phyloP scores from a whole-genome alignment of 2,797 vertebrate genomes.

The Distichodus sexfasciatus region DNA sequence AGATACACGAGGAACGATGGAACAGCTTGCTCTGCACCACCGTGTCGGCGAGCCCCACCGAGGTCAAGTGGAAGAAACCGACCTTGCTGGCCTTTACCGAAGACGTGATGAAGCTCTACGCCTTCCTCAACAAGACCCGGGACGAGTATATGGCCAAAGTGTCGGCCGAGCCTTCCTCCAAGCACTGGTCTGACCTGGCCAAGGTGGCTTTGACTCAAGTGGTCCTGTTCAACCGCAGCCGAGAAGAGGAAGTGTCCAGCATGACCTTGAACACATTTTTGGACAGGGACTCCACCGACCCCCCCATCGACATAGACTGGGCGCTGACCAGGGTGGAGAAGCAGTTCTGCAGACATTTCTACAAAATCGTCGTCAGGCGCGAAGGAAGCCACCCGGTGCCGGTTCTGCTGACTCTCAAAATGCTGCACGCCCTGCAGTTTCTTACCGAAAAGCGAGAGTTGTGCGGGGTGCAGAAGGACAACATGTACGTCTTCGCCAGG shows the following conservation, averaged over 20 bases:
- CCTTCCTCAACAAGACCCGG: slow-evolving; percentile 25
- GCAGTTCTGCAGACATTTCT: slow-evolving; percentile 38
- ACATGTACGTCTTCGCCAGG: slow-evolving; percentile 42
- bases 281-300: slow-evolving; percentile 31
- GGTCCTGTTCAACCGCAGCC: slow-evolving; percentile 39
- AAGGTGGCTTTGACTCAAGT: slow-evolving; percentile 33
- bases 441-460: slow-evolving; percentile 37
- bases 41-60: slow-evolving; percentile 2
- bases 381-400: slow-evolving; percentile 24
- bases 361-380: slow-evolving; percentile 36
- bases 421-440: slow-evolving; percentile 37
- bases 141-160: slow-evolving; percentile 14
- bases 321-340: slow-evolving; percentile 41
- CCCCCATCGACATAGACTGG: slow-evolving; percentile 41
- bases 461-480: slow-evolving; percentile 43
- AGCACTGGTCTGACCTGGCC: slow-evolving; percentile 36
- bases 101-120: slow-evolving; percentile 36
- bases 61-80: slow-evolving; percentile 23
- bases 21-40: slow-evolving; percentile 33
- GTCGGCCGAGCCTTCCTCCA: slow-evolving; percentile 16
- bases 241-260: slow-evolving; percentile 31
- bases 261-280: slow-evolving; percentile 32
- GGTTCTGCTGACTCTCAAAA: slow-evolving; percentile 47
- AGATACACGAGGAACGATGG: slow-evolving; percentile 39
- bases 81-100: slow-evolving; percentile 30